A percentile compares a stretch with the other conserved stretches of the same genome.
Evolutionary conservation across 1,140 invertebrate species (phyloP).

Genomic region (Trinorchestia longiramus): DNA sequence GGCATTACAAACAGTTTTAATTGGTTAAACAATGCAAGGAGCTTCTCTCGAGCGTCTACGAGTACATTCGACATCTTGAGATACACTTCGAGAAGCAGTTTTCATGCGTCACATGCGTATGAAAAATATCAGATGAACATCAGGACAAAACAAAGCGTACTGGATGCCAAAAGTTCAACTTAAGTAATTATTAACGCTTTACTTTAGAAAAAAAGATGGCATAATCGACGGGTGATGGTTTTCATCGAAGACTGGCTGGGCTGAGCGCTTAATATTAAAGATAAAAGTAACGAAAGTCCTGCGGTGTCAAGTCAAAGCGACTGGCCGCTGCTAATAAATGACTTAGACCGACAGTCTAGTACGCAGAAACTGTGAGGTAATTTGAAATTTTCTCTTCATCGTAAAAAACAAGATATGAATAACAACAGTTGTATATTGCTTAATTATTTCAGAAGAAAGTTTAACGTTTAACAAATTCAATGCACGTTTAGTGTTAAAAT

Average conservation of each 20-base stretch:
- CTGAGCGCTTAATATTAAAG: neutral
- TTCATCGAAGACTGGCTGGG: neutral
- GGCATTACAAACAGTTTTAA: slow-evolving; percentile 30
- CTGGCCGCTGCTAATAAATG: neutral
- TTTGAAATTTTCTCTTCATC: neutral
- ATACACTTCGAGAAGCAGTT: neutral
- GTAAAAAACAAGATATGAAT: neutral
- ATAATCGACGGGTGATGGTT: neutral
- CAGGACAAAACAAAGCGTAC: neutral
- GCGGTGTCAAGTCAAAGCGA: neutral
- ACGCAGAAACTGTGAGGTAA: neutral
- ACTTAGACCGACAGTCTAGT: neutral
- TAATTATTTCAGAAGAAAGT: neutral
- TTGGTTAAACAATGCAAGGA: neutral
- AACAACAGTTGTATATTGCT: neutral
- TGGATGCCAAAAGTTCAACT: neutral
- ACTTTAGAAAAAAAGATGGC: neutral
- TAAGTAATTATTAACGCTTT: neutral
- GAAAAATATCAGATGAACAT: neutral
- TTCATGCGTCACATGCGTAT: neutral
- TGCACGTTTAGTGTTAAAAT: neutral
- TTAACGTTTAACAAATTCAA: neutral
- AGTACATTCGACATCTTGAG: neutral
- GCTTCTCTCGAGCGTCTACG: neutral
- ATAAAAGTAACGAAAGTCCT: neutral